Conservation (phyloP, 2,888 invertebrate species). For the Campoplex capitator region DNA sequence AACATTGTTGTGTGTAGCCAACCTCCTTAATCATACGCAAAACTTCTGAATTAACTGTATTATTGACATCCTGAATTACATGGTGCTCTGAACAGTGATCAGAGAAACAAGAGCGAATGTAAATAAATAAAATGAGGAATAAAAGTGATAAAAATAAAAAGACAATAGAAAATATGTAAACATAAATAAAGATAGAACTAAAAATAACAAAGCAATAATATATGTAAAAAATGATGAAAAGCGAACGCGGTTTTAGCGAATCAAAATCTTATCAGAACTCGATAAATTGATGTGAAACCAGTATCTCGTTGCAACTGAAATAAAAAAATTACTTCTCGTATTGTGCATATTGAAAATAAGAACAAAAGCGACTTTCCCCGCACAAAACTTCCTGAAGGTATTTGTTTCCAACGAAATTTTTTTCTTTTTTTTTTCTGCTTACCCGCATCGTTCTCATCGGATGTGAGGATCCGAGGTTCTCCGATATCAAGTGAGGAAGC, state of each 20-base stretch:
- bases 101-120: too few relatives aligned
- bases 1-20: too few relatives aligned
- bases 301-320: neutral
- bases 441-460: constrained; percentile 59
- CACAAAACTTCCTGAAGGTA: neutral
- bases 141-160: too few relatives aligned
- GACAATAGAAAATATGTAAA: too few relatives aligned
- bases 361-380: neutral
- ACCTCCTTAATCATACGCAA: neutral
- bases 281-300: neutral
- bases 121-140: too few relatives aligned
- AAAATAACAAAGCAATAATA: neutral
- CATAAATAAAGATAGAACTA: too few relatives aligned
- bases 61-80: too few relatives aligned
- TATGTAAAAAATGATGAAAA: neutral
- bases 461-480: constrained; percentile 51
- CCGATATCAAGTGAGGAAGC: constrained; percentile 65
- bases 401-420: neutral
- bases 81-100: too few relatives aligned
- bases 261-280: neutral
- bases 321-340: neutral
- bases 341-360: neutral
- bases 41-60: neutral
- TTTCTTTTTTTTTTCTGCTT: constrained; percentile 26
- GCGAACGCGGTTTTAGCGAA: too few relatives aligned